Evolutionary conservation across 1,140 invertebrate genomes (phyloP).

Genomic region (Bombus superbus): DNA sequence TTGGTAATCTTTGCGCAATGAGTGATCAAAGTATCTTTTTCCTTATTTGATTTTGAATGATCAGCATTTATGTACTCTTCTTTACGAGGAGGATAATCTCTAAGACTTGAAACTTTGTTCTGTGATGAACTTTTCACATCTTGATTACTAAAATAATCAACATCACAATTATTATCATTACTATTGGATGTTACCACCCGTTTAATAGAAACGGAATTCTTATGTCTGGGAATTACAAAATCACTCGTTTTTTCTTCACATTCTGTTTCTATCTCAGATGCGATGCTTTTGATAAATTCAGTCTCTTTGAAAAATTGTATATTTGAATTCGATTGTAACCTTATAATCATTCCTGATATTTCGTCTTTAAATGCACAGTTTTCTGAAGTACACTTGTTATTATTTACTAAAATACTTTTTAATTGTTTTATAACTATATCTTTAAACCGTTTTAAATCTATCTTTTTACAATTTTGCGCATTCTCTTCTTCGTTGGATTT

Average conservation of each 20-base stretch:
- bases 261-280: constrained; percentile 68
- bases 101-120: constrained; percentile 73
- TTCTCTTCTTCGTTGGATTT: constrained; percentile 24
- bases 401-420: constrained; percentile 61
- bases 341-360: constrained; percentile 37
- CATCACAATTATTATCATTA: constrained; percentile 64
- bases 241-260: constrained; percentile 70
- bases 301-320: background rate
- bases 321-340: constrained; percentile 38
- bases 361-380: constrained; percentile 40
- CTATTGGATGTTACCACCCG: constrained; percentile 50
- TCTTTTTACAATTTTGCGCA: background rate
- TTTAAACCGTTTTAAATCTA: constrained; percentile 38
- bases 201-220: constrained; percentile 56
- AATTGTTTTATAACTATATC: constrained; percentile 46
- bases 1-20: constrained; percentile 19
- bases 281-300: constrained; percentile 54
- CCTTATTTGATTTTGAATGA: constrained; percentile 55
- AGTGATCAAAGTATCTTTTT: constrained; percentile 23
- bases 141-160: constrained; percentile 60
- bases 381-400: constrained; percentile 54
- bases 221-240: constrained; percentile 69
- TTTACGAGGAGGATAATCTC: constrained; percentile 79
- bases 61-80: constrained; percentile 60
- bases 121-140: constrained; percentile 64